These are phyloP conservation scores for Otus sunia DNA, from an alignment of 2,113 vertebrate species.

Conservation along the genomic window DNA sequence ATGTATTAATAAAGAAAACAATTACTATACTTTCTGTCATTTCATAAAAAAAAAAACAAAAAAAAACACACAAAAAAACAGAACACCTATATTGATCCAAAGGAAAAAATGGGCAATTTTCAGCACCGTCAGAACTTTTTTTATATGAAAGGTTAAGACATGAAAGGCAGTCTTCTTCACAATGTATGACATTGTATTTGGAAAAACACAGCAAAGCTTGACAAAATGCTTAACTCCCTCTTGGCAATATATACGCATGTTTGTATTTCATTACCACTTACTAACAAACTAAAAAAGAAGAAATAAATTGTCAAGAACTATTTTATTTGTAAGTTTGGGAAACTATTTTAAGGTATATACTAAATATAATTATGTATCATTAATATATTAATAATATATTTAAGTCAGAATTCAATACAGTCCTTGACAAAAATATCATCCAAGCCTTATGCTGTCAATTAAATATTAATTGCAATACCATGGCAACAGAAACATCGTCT, in stretches of 20 bases:
- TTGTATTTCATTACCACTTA: background rate
- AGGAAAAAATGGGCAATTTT: background rate
- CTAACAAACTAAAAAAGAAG: background rate
- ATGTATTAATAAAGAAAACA: background rate
- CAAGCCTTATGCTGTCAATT: background rate
- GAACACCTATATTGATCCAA: background rate
- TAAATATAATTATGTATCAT: background rate
- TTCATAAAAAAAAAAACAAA: background rate
- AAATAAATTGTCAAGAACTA: background rate
- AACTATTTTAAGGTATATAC: background rate
- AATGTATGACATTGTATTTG: background rate
- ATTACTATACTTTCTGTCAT: background rate
- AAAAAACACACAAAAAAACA: too few relatives aligned
- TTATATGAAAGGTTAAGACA: background rate
- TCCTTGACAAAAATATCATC: background rate
- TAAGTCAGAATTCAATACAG: background rate
- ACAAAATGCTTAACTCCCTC: background rate
- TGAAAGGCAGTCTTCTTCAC: background rate
- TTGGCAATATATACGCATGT: background rate
- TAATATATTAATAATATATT: background rate
- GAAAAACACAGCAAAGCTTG: background rate
- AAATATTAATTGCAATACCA: constrained; percentile 65
- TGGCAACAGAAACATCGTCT: constrained; percentile 56
- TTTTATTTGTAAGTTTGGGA: background rate
- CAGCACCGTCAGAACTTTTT: background rate